Conservation (phyloP, 2,888 invertebrate genomes). For the Euplagia quadripunctaria region DNA sequence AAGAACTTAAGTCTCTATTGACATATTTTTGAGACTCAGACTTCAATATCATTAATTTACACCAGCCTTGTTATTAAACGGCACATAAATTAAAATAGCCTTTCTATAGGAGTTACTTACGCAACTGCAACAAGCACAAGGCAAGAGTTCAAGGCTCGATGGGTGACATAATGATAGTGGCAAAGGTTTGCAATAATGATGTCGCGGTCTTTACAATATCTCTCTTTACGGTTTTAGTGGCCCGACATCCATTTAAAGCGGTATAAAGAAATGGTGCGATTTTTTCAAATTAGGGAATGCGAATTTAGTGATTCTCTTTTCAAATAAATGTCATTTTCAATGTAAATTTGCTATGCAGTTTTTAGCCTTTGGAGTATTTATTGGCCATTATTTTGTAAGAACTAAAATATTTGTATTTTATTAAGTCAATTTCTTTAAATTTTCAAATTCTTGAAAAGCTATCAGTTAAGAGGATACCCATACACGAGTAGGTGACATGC, state of each 20-base stretch:
- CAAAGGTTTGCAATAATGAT: constrained; percentile 27
- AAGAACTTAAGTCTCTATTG: neutral
- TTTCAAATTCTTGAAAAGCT: too few species aligned
- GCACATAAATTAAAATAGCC: constrained; percentile 3
- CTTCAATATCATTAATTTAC: constrained; percentile 1
- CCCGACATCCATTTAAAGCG: neutral
- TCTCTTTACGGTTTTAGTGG: constrained; percentile 6
- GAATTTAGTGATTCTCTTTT: too few species aligned
- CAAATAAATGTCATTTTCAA: too few species aligned
- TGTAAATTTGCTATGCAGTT: too few species aligned
- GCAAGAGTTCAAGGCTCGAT: constrained; percentile 55
- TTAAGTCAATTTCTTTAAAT: too few species aligned
- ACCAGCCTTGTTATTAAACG: constrained; percentile 11
- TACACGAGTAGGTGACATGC: too few species aligned
- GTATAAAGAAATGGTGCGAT: neutral
- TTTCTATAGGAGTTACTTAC: constrained; percentile 16
- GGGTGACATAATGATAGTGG: constrained; percentile 49
- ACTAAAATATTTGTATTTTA: too few species aligned
- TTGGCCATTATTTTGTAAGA: too few species aligned
- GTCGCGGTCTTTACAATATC: constrained; percentile 34
- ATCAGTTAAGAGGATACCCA: too few species aligned
- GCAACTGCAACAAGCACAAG: constrained; percentile 35
- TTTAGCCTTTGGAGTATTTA: too few species aligned
- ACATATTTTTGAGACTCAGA: neutral
- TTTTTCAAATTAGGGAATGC: too few species aligned